A percentile compares a stretch with the other conserved stretches of the same genome.
Conservation (phyloP, 2,797 vertebrate genomes). For the Megaceryle alcyon region DNA sequence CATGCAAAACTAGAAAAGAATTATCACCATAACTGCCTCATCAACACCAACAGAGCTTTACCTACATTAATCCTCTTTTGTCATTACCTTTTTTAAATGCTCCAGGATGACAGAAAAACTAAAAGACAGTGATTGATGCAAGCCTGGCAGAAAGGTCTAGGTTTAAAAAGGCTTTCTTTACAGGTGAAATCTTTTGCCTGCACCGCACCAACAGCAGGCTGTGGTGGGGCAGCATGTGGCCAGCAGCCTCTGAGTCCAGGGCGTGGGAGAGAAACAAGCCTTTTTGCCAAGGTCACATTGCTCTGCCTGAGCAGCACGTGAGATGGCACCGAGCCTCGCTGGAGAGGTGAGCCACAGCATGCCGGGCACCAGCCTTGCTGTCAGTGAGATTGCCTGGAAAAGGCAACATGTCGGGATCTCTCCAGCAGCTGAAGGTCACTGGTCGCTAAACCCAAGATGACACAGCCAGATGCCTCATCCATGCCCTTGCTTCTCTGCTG, state of each 20-base stretch:
- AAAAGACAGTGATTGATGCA: background rate
- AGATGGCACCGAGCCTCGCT: fast-evolving
- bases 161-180: background rate
- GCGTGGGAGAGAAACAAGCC: background rate
- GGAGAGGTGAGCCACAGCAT: background rate
- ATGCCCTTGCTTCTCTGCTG: background rate
- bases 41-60: background rate
- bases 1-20: background rate
- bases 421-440: background rate
- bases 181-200: background rate
- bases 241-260: background rate
- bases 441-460: fast-evolving
- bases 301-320: fast-evolving
- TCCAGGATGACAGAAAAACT: background rate
- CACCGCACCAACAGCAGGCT: background rate
- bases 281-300: background rate
- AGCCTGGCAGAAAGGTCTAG: background rate
- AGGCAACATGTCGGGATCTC: background rate
- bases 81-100: background rate
- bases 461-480: background rate
- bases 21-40: background rate
- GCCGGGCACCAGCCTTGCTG: background rate
- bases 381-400: background rate
- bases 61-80: background rate
- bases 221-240: background rate